Base-by-base conservation (phyloP, 2,113 vertebrate genomes). In the Leiothrix lutea region DNA sequence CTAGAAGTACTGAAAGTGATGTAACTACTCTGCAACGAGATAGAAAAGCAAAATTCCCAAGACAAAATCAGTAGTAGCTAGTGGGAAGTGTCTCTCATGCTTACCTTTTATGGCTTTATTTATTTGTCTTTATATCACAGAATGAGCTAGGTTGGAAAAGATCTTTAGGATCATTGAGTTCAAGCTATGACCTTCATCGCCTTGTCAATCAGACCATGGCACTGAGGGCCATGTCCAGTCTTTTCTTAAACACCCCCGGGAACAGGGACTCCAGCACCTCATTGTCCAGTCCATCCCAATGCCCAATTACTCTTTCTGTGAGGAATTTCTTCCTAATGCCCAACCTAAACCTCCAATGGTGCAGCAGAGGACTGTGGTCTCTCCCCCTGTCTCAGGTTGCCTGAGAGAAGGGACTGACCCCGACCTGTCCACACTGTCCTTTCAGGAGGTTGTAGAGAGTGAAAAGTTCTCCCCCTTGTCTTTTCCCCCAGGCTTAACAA, bases 141-240 rank as follows among this genome's bases (percentile, higher is more conserved):
- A 60, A 42, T 60, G 54, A 24, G 1, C 24, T 12, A 35, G 6
- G 20, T 42, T 42, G 15, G 36, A 81, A 35, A 60, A 42, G 10
- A 24, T 3, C 14, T 70, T 50, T 14, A 42, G 29, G 20, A 8
- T 23, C 36, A 60, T 12, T 3, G 5, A 42, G 15, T 35, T 33
- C 24, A 24, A 28, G 3, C 29, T 23, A 15, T 19, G 24, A 28
- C 9, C 23, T 69, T 40, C 18, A 69, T 16, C 0, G 0, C 12
- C 7, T 50, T 69, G 11, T 48, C 18, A 69, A 38, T 31, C n/a
- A 26, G 53, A 67, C 35, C 42, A 48, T 26, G 42, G 28, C 9
- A 56, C 28, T 26, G n/a, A 57, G 29, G 19, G 51, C 22, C 51
- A 47, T 15, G 10, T 33, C 28, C 17, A 47, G 17, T 38, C 28